Evolutionary conservation across 2,797 vertebrate genomes (phyloP).

Genomic region (Podargus strigoides): DNA sequence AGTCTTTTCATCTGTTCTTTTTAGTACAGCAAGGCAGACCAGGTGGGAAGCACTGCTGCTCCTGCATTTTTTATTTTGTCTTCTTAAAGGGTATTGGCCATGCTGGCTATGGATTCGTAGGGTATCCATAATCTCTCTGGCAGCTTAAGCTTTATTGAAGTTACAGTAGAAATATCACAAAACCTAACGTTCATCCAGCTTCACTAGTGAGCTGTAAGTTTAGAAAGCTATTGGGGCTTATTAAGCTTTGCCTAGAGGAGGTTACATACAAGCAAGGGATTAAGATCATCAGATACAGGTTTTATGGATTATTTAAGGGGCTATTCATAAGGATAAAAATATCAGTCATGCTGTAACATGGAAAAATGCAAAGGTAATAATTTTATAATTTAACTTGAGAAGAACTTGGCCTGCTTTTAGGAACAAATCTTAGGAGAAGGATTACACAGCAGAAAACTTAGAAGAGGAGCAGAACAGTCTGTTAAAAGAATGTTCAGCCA

Average conservation of each 20-base stretch:
- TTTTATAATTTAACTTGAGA: not conserved
- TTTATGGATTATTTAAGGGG: not conserved
- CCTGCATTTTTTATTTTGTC: not conserved
- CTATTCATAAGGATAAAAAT: not conserved
- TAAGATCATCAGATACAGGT: not conserved
- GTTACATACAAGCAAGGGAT: not conserved
- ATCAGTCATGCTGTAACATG: not conserved
- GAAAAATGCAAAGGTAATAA: not conserved
- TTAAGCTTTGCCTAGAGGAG: slow-evolving; percentile 6
- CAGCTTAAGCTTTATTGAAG: slow-evolving; percentile 11
- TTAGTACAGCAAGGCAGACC: not conserved
- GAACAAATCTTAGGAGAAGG: not conserved
- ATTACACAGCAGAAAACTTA: not conserved
- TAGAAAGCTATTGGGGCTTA: slow-evolving; percentile 7
- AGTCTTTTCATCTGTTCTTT: not conserved
- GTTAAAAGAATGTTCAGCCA: not conserved
- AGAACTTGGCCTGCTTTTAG: not conserved
- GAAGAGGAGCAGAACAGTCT: not conserved
- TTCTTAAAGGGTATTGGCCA: not conserved
- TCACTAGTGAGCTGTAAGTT: not conserved
- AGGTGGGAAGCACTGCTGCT: not conserved
- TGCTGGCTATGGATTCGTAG: not conserved
- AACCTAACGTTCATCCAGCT: slow-evolving; percentile 5
- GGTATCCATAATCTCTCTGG: not conserved
- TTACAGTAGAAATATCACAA: slow-evolving; percentile 10